phyloP scores from a whole-genome alignment of 2,113 vertebrate species.

The Gavialis gangeticus region DNA sequence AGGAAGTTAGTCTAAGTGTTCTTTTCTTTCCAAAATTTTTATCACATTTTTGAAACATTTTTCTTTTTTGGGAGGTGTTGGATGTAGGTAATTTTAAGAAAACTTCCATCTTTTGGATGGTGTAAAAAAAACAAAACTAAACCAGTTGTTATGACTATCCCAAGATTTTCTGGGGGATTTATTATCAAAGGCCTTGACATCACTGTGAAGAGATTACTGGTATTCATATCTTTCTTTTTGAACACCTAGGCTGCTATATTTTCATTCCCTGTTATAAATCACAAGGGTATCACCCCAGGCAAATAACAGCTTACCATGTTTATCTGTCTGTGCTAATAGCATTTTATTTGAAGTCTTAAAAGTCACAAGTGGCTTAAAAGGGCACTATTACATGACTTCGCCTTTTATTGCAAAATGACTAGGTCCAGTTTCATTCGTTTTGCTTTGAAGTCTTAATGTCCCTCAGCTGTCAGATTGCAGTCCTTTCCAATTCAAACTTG shows the following conservation, averaged over 20 bases:
- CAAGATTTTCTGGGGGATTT: slow-evolving; percentile 12
- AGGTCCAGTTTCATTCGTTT: slow-evolving; percentile 69
- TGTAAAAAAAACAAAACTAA: not conserved
- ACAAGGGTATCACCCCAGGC: slow-evolving; percentile 67
- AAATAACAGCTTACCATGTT: slow-evolving; percentile 75
- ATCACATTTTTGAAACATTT: not conserved
- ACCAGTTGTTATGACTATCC: not conserved
- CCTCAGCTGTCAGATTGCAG: slow-evolving; percentile 25
- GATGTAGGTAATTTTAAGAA: not conserved
- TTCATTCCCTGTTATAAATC: slow-evolving; percentile 65
- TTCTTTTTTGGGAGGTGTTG: not conserved
- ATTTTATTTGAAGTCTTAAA: slow-evolving; percentile 81
- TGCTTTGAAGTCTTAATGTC: slow-evolving; percentile 75
- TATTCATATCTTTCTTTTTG: slow-evolving; percentile 1
- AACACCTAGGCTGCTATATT: slow-evolving; percentile 40
- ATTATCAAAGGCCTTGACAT: slow-evolving; percentile 15
- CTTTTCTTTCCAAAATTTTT: not conserved
- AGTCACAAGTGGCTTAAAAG: slow-evolving; percentile 82
- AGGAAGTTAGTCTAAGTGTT: not conserved
- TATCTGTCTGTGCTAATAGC: slow-evolving; percentile 80
- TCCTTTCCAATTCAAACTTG: slow-evolving; percentile 47
- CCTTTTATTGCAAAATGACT: slow-evolving; percentile 75
- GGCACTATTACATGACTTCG: slow-evolving; percentile 69
- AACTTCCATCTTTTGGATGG: not conserved
- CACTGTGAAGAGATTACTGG: slow-evolving; percentile 34